phyloP scores from a whole-genome alignment of 1,140 invertebrate genomes.

The Amyelois transitella region DNA sequence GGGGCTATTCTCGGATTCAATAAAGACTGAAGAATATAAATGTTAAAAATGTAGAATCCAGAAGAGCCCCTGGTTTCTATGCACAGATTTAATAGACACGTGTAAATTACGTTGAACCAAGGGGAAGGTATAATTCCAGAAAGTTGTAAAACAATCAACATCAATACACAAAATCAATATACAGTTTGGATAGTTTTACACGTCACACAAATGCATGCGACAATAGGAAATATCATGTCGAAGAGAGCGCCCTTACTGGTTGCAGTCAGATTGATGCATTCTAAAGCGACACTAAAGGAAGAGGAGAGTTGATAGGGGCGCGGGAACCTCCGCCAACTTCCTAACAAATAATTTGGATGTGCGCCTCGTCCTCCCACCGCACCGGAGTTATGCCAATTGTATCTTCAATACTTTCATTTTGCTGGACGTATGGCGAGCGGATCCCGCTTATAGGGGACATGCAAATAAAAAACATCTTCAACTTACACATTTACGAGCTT shows the following conservation, averaged over 20 bases:
- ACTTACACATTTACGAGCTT: constrained; percentile 12
- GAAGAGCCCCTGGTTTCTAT: too few species aligned
- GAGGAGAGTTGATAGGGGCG: not conserved
- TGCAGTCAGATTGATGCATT: constrained; percentile 1
- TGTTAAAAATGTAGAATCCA: too few species aligned
- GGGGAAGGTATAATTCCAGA: not conserved
- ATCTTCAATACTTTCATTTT: not conserved
- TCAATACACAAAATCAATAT: not conserved
- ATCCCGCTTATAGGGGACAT: constrained; percentile 1
- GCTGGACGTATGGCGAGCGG: not conserved
- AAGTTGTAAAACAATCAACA: not conserved
- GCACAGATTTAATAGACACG: too few species aligned
- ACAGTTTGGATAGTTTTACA: not conserved
- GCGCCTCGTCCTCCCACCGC: not conserved
- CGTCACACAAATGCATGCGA: constrained; percentile 11
- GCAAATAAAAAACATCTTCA: constrained; percentile 5
- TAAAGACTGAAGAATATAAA: too few species aligned
- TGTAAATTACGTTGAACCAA: too few species aligned
- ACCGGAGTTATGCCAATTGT: not conserved
- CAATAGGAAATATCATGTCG: constrained; percentile 3
- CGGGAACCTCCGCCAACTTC: constrained; percentile 4
- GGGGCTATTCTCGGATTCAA: too few species aligned
- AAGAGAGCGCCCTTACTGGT: not conserved
- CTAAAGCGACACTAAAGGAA: constrained; percentile 15
- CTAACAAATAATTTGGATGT: constrained; percentile 6